Base-by-base conservation (phyloP, 2,797 vertebrate genomes). In the Sebastes minor region DNA sequence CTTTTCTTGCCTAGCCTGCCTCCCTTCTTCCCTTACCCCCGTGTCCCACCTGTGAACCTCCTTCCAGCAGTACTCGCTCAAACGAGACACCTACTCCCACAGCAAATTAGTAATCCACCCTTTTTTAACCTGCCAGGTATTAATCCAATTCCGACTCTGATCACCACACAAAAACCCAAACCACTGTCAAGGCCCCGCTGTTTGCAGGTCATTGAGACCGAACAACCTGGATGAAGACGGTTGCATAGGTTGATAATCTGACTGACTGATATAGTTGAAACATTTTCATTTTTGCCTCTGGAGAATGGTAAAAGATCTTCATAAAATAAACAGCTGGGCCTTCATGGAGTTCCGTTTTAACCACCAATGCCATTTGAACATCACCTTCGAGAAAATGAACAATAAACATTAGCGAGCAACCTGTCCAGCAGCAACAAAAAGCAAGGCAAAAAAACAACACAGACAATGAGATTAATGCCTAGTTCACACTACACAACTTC, bases 171-270 rank as follows among this genome's bases (percentile, higher is more conserved):
- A 3, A 89, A 84, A 28, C 42, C 74, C 1, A 92, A 91, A 67
- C 23, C 70, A 0, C 9, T 13, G 46, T 42, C 82, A 1, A 86
- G 92, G 72, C 88, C 75, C 1, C 90, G 94, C 60, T 94, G 82
- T 84, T 59, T 95, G 85, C 93, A 92, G 72, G 89, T 91, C 20
- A 91, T 95, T 53, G 64, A 94, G 60, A 93, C 91, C 30, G 85
- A 93, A 74, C 64, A 87, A 8, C 65, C 78, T 0, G 76, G 78
- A 30, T 87, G 57, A 92, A 57, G 28, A 38, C 8, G 0, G 9
- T 5, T 55, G 22, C 0, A 27, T 2, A 6, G 20, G 10, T 7
- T 23, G 14, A 23, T 22, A 55, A 42, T 63, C 20, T 28, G 74
- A 38, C 28, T 53, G 33, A 27, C 28, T 53, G 46, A 27, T 53